Base-by-base conservation (phyloP, 2,797 vertebrate genomes). In the Micropoecilia bifurca region DNA sequence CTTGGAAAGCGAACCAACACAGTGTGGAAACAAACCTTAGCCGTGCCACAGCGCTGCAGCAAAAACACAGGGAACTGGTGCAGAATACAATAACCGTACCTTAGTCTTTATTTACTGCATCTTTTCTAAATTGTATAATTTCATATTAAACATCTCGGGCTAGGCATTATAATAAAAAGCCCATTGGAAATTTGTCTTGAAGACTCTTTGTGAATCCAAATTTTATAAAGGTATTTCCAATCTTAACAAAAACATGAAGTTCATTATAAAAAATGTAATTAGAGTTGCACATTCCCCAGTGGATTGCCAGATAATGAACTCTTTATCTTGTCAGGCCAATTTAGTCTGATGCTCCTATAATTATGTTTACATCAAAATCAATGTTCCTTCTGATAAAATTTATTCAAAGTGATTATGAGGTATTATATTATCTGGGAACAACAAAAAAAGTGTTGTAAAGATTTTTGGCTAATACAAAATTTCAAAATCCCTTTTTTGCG, bases 201-300 rank as follows among this genome's bases (percentile, higher is more conserved):
- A 43, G 30, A 16, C 47, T 78, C 30, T 83, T 94, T 90, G 77
- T 89, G 86, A 89, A 84, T 69, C 73, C 95, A 93, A 95, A 95
- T 91, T 93, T 93, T 93, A 91, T 84, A 91, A 91, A 96, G 89
- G 92, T 94, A 94, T 95, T 95, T 93, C 88, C 73, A 61, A 87
- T 89, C 92, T 95, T 89, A 92, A 94, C 92, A 92, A 95, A 95
- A 95, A 96, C 89, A 94, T 86, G 71, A 89, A 83, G 89, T 94
- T 96, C 94, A 96, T 95, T 95, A 96, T 92, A 91, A 93, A 93
- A 95, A 95, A 96, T 53, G 96, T 95, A 96, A 96, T 96, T 96
- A 96, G 93, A 94, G 89, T 90, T 92, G 92, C 89, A 90, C 92
- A 92, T 91, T 95, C 94, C 95, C 95, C 90, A 95, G 95, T 94